These are phyloP conservation scores for Scrobipalpa costella DNA, from an alignment of 2,888 invertebrate species.

Conservation along the genomic window DNA sequence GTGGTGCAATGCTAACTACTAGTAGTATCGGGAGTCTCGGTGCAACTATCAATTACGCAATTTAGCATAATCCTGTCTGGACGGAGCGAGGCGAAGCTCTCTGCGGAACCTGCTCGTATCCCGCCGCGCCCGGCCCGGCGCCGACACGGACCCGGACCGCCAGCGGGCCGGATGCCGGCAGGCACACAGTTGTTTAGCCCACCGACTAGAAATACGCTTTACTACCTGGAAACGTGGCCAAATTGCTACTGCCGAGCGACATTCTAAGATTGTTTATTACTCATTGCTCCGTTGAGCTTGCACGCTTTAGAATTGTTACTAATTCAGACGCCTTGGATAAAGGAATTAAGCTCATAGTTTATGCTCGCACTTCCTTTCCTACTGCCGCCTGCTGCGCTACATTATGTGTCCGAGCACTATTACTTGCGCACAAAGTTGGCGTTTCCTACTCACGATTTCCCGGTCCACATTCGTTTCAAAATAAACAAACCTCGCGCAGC, in stretches of 20 bases:
- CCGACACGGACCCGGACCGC: neutral
- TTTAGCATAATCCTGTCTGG: conserved; percentile 23
- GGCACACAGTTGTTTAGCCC: conserved; percentile 35
- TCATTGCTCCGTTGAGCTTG: conserved; percentile 36
- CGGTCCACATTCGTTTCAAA: conserved; percentile 1
- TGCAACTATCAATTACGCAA: conserved; percentile 24
- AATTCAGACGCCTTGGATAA: conserved; percentile 30
- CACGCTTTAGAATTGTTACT: conserved; percentile 31
- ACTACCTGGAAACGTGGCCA: conserved; percentile 41
- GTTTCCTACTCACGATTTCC: conserved; percentile 6
- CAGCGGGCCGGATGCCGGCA: neutral
- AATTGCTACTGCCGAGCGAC: conserved; percentile 34
- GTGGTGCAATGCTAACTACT: conserved; percentile 1
- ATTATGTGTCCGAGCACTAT: conserved; percentile 13
- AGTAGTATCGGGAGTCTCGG: conserved; percentile 14
- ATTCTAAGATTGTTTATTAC: conserved; percentile 37
- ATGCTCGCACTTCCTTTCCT: conserved; percentile 27
- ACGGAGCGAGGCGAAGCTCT: neutral
- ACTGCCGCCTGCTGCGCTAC: conserved; percentile 17
- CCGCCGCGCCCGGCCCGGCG: neutral
- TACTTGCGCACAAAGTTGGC: conserved; percentile 8
- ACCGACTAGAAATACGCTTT: conserved; percentile 38
- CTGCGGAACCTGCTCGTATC: conserved; percentile 10
- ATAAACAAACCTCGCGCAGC: neutral
- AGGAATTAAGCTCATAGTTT: conserved; percentile 28